phyloP scores from a whole-genome alignment of 2,113 vertebrate species.

The Amblyornis subalaris region DNA sequence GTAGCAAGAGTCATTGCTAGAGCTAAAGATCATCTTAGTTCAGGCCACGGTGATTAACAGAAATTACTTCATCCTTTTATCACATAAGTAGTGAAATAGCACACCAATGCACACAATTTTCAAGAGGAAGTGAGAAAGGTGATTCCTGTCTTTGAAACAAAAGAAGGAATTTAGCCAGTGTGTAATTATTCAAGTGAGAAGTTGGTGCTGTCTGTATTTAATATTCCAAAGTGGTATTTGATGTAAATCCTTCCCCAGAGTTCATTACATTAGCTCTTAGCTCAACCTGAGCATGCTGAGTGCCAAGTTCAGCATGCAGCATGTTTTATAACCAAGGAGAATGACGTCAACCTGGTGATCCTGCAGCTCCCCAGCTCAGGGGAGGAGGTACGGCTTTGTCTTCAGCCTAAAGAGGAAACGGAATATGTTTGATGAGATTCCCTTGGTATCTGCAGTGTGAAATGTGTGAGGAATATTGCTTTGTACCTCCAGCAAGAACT shows the following conservation, averaged over 20 bases:
- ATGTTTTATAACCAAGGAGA: neutral
- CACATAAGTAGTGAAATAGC: neutral
- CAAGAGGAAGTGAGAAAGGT: neutral
- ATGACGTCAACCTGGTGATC: neutral
- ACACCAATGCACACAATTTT: neutral
- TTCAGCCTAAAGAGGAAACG: neutral
- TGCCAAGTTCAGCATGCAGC: neutral
- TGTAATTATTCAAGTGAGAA: constrained; percentile 18
- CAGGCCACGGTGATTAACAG: neutral
- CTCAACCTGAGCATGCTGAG: neutral
- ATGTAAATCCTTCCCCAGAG: constrained; percentile 3
- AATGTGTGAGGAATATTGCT: neutral
- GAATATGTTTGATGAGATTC: neutral
- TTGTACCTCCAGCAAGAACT: neutral
- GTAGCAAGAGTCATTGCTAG: constrained; percentile 32
- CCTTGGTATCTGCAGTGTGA: neutral
- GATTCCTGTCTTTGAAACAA: neutral
- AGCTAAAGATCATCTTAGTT: neutral
- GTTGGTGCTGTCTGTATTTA: neutral
- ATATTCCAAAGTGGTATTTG: constrained; percentile 28
- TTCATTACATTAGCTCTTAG: constrained; percentile 36
- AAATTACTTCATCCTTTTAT: neutral
- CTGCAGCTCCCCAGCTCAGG: neutral
- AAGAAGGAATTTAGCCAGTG: neutral
- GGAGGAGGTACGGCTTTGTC: neutral